Conservation (phyloP, 2,888 invertebrate genomes). For the Drosophila emarginata region DNA sequence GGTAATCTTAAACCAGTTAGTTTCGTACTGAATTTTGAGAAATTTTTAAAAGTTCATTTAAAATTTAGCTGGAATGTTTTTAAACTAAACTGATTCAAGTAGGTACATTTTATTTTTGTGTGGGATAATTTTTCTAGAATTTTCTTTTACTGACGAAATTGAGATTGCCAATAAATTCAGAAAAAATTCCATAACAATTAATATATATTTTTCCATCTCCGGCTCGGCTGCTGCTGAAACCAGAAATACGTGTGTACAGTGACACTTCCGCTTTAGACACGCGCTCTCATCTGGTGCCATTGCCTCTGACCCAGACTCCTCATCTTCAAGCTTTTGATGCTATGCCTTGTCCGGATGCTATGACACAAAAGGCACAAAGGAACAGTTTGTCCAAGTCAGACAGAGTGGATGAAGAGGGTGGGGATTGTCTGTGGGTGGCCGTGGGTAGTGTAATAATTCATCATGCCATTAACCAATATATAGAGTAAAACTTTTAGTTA, state of each 20-base stretch:
- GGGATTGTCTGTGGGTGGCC: slow-evolving; percentile 10
- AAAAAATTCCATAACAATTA: slow-evolving; percentile 10
- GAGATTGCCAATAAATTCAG: neutral
- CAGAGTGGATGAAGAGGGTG: slow-evolving; percentile 2
- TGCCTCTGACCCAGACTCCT: slow-evolving; percentile 6
- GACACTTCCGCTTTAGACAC: slow-evolving; percentile 74
- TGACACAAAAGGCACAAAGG: slow-evolving; percentile 12
- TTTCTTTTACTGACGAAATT: neutral
- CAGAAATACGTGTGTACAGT: slow-evolving; percentile 57
- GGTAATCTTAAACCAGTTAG: slow-evolving; percentile 27
- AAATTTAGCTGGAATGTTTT: neutral
- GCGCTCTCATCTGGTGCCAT: slow-evolving; percentile 29
- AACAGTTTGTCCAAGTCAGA: slow-evolving; percentile 19
- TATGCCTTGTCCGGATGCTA: neutral
- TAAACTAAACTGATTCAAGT: too few species aligned
- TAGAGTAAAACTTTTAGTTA: neutral
- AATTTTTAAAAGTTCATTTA: neutral
- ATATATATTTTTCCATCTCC: slow-evolving; percentile 15
- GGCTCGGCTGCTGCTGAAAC: slow-evolving; percentile 27
- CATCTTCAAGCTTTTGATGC: slow-evolving; percentile 2
- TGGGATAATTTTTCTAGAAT: neutral
- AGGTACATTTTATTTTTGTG: too few species aligned
- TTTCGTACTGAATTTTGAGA: neutral
- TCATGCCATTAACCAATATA: slow-evolving; percentile 69
- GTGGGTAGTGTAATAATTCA: slow-evolving; percentile 59